These are phyloP conservation scores for Albula glossodonta DNA, from an alignment of 2,113 vertebrate species.

Conservation along the genomic window DNA sequence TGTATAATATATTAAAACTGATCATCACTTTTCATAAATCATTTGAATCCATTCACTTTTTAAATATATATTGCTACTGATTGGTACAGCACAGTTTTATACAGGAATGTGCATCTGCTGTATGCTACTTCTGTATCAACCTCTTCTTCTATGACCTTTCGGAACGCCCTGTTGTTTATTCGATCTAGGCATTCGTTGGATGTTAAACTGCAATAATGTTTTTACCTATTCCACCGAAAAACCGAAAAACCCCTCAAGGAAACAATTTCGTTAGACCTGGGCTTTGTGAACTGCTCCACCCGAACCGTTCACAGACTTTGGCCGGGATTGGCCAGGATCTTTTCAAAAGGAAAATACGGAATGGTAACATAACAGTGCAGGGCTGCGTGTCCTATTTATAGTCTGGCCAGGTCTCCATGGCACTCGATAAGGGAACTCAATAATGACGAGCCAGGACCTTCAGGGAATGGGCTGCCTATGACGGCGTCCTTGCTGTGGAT, in stretches of 20 bases:
- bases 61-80: background rate
- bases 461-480: constrained; percentile 48
- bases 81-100: background rate
- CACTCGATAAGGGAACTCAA: constrained; percentile 58
- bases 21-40: background rate
- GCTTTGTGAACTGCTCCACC: background rate
- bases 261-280: background rate
- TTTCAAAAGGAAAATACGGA: constrained; percentile 11
- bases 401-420: constrained; percentile 56
- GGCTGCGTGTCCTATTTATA: constrained; percentile 48
- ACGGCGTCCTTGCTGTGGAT: constrained; percentile 51
- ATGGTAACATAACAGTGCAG: constrained; percentile 10
- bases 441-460: constrained; percentile 67
- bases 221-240: background rate
- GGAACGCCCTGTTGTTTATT: background rate
- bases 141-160: background rate
- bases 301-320: background rate
- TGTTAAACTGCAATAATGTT: background rate
- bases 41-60: background rate
- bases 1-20: background rate
- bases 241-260: background rate
- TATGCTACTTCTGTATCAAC: background rate
- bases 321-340: background rate
- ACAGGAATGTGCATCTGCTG: background rate
- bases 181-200: background rate